Evolutionary conservation across 2,888 invertebrate genomes (phyloP), one percentile per base, ranked within the genome.

Genomic region (Thera obeliscata): DNA sequence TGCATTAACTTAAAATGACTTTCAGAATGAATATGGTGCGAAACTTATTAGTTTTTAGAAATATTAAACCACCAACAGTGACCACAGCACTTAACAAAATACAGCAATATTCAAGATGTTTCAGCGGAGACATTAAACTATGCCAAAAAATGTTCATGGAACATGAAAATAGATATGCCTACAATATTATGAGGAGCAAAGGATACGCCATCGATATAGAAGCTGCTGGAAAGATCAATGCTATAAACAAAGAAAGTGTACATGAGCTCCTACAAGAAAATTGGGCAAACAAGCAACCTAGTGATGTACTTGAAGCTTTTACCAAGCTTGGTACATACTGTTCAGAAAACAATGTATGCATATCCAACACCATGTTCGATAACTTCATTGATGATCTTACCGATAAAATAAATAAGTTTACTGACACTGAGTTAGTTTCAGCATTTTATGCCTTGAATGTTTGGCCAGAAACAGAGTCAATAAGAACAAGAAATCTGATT

Each of bases 401-500:
- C 54, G 94, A 95, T 75, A 93, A 93, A 65, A 87, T 95, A 68
- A 88, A 93, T 74, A 80, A 90, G 67, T 89, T 96, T 3, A 91
- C 85, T 22, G 95, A 96, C 79, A 87, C 94, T 1, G 94, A 96
- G 79, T 76, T 97, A 38, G 81, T 92, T 56, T 83, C 83, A 12
- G 74, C 96, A 43, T 89, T 96, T 71, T 84, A 87, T 61, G 87
- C 91, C 59, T 72, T 97, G 7, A 79, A 80, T 2, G 80, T 91
- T 54, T 94, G 95, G 87, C 95, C 96, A 0, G 82, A 85, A 59
- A 91, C 94, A 12, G 83, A 86, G 22, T 92, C 94, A 0, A 86
- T 94, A 7, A 88, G 92, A 62, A 90, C 94, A 3, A 93, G 94
- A 67, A 96, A 96, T 83, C 96, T 90, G 77, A 91, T 94, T 66